These are phyloP conservation scores for Heliconius cydno DNA, from an alignment of 2,888 invertebrate species.

Conservation along the genomic window DNA sequence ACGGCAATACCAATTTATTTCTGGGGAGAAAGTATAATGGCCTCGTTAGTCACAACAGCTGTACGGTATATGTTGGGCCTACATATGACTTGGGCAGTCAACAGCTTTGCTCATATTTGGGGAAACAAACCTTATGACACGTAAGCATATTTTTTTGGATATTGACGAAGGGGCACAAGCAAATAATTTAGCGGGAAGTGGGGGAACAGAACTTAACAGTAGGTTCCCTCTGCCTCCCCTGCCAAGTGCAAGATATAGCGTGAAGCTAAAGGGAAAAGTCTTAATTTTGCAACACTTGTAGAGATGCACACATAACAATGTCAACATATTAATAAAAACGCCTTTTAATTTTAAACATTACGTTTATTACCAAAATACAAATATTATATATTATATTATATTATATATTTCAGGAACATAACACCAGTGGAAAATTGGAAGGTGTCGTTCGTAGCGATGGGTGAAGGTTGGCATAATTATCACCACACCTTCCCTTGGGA, in stretches of 20 bases:
- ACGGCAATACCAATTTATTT: constrained; percentile 86
- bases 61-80: constrained; percentile 89
- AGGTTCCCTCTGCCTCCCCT: too few relatives aligned
- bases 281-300: too few relatives aligned
- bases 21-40: constrained; percentile 86
- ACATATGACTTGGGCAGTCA: constrained; percentile 95
- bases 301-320: too few relatives aligned
- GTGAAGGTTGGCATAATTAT: constrained; percentile 97
- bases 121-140: constrained; percentile 89
- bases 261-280: too few relatives aligned
- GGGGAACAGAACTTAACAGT: too few relatives aligned
- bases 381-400: background rate
- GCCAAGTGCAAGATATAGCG: too few relatives aligned
- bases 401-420: constrained; percentile 84
- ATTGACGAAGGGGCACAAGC: too few relatives aligned
- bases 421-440: constrained; percentile 90
- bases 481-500: constrained; percentile 97
- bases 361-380: background rate
- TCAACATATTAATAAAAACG: background rate
- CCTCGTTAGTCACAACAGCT: constrained; percentile 83
- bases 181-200: too few relatives aligned
- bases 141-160: constrained; percentile 67
- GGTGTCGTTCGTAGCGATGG: constrained; percentile 89
- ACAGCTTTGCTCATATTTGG: constrained; percentile 93
- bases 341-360: background rate